These are phyloP conservation scores for Silurus lanzhouensis DNA, from an alignment of 2,797 vertebrate genomes.

Conservation along the genomic window DNA sequence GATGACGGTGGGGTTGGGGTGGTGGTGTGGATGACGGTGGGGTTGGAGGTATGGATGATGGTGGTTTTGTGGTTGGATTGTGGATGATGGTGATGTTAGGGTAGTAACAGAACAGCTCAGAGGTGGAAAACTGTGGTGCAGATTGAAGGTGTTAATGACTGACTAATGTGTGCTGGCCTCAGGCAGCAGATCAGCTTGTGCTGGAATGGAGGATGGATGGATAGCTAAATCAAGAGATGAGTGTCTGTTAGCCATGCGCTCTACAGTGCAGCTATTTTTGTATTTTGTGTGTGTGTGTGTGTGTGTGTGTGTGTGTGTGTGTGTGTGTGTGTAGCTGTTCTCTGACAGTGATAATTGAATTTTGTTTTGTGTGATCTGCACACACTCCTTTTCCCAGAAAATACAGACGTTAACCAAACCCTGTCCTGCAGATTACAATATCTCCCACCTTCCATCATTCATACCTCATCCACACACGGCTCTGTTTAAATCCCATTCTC, in stretches of 20 bases:
- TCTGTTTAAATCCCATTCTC: neutral
- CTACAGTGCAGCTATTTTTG: slow-evolving; percentile 33
- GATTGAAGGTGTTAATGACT: slow-evolving; percentile 40
- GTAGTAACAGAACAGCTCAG: neutral
- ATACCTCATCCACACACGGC: neutral
- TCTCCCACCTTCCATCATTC: neutral
- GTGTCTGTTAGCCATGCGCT: slow-evolving; percentile 19
- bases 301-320: neutral
- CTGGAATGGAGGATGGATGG: neutral
- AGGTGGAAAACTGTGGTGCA: neutral
- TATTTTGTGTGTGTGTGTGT: slow-evolving; percentile 28
- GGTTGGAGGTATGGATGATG: too few relatives aligned
- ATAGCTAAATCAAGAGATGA: slow-evolving; percentile 12
- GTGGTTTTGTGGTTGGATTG: too few relatives aligned
- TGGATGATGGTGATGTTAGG: too few relatives aligned
- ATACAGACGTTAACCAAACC: neutral
- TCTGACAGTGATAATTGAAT: slow-evolving; percentile 48
- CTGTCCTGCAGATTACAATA: neutral
- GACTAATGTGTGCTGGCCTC: slow-evolving; percentile 40
- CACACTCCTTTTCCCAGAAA: slow-evolving; percentile 29
- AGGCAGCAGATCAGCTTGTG: slow-evolving; percentile 9
- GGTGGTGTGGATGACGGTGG: too few relatives aligned
- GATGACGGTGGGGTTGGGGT: neutral
- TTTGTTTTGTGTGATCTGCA: slow-evolving; percentile 40
- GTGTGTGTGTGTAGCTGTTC: slow-evolving; percentile 36